These are phyloP conservation scores for Falco peregrinus DNA, from an alignment of 2,797 vertebrate species.

Conservation along the genomic window DNA sequence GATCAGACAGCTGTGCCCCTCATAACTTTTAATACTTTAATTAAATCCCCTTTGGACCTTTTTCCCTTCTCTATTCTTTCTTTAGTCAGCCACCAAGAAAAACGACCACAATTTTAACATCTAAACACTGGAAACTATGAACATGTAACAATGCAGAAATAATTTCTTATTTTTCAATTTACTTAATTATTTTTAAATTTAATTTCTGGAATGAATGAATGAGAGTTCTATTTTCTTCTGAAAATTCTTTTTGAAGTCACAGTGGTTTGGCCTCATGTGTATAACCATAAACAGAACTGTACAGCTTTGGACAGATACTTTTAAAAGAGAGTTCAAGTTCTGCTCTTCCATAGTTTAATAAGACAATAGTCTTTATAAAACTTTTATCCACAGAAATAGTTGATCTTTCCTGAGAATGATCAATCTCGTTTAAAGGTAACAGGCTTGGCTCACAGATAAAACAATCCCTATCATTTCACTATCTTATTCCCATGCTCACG, in stretches of 20 bases:
- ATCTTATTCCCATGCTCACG: not conserved
- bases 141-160: constrained; percentile 66
- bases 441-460: constrained; percentile 12
- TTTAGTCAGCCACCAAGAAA: constrained; percentile 62
- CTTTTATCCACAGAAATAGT: constrained; percentile 41
- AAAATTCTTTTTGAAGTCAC: constrained; percentile 59
- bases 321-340: constrained; percentile 46
- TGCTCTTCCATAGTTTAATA: constrained; percentile 60
- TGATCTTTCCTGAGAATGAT: constrained; percentile 21
- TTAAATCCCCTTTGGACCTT: constrained; percentile 67
- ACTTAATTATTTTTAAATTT: constrained; percentile 72
- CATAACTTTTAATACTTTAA: constrained; percentile 65
- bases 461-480: not conserved
- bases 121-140: constrained; percentile 70
- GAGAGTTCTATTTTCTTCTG: constrained; percentile 65
- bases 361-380: constrained; percentile 62
- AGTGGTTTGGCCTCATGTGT: constrained; percentile 60
- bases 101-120: constrained; percentile 46
- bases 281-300: constrained; percentile 66
- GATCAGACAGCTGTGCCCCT: constrained; percentile 66
- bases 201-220: constrained; percentile 65
- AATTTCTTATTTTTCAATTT: constrained; percentile 68
- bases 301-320: constrained; percentile 61
- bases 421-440: constrained; percentile 35
- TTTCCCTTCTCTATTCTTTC: constrained; percentile 20